Conservation (phyloP, 2,888 invertebrate genomes). For the Thymelicus lineola region DNA sequence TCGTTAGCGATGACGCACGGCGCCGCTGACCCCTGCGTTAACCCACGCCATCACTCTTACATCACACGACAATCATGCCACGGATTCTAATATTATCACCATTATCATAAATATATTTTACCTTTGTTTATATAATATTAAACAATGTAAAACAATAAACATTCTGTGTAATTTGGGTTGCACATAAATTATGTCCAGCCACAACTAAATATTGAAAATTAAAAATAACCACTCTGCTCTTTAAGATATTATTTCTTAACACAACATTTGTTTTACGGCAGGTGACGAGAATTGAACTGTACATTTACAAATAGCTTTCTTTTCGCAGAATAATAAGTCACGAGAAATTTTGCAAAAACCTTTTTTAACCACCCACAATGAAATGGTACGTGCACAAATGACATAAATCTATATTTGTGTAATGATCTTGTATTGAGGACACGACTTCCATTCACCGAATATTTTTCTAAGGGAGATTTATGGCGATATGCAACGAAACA, state of each 20-base stretch:
- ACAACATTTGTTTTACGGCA: slow-evolving; percentile 49
- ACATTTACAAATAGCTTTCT: slow-evolving; percentile 67
- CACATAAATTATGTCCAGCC: slow-evolving; percentile 8
- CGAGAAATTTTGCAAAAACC: slow-evolving; percentile 63
- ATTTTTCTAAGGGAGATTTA: slow-evolving; percentile 80
- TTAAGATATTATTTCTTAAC: slow-evolving; percentile 2
- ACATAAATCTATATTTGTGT: slow-evolving; percentile 83
- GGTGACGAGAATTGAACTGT: slow-evolving; percentile 65
- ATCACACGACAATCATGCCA: slow-evolving; percentile 52
- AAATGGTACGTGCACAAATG: slow-evolving; percentile 76
- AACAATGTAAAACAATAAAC: not conserved
- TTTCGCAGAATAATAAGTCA: slow-evolving; percentile 70
- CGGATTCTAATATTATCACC: slow-evolving; percentile 27
- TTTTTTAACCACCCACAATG: slow-evolving; percentile 76
- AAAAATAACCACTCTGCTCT: slow-evolving; percentile 20
- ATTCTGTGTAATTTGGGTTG: slow-evolving; percentile 1
- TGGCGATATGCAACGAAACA: slow-evolving; percentile 80
- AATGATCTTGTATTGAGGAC: slow-evolving; percentile 81
- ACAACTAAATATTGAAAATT: slow-evolving; percentile 11
- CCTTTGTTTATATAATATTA: not conserved
- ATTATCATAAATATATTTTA: not conserved
- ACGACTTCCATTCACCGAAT: slow-evolving; percentile 65
- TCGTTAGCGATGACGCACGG: slow-evolving; percentile 83
- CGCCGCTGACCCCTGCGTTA: slow-evolving; percentile 73
- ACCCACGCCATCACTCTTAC: slow-evolving; percentile 79